Percentiles rank a stretch among this genome's conserved stretches.
Evolutionary conservation across 2,797 vertebrate genomes (phyloP).

Genomic region (Alexandromys oeconomus): DNA sequence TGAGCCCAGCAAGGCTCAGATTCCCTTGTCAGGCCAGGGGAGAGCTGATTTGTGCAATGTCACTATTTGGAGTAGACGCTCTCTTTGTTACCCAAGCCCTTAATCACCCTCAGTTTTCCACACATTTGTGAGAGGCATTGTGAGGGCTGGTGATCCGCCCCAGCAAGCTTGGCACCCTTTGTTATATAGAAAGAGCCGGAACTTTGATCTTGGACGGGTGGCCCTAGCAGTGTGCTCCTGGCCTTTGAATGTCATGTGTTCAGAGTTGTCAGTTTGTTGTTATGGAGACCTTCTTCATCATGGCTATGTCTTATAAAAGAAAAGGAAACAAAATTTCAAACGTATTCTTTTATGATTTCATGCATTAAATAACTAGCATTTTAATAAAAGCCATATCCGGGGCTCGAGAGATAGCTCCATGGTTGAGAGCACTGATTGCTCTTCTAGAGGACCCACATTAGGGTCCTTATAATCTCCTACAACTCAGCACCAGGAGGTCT

Average conservation of each 20-base stretch:
- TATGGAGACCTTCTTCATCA: constrained; percentile 63
- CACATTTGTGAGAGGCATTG: neutral
- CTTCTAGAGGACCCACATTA: neutral
- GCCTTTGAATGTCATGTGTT: constrained; percentile 60
- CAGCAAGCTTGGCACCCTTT: neutral
- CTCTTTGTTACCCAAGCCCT: constrained; percentile 17
- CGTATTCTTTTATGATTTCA: constrained; percentile 52
- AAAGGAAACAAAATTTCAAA: neutral
- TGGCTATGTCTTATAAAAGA: neutral
- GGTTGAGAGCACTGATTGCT: neutral
- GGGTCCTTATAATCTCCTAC: too few species aligned
- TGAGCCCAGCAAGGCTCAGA: neutral
- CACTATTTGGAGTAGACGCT: constrained; percentile 19
- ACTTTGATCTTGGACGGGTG: constrained; percentile 72
- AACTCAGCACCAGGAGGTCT: neutral
- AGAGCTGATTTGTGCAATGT: neutral
- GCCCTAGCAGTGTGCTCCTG: neutral
- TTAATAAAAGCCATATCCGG: constrained; percentile 13
- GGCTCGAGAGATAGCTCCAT: neutral
- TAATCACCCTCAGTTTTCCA: constrained; percentile 18
- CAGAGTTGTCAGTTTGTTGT: constrained; percentile 46
- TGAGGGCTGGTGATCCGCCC: neutral
- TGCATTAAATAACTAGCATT: constrained; percentile 36
- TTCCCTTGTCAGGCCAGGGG: neutral
- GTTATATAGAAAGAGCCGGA: neutral